Conservation (phyloP, 2,113 vertebrate species). For the Prochilodus magdalenae region DNA sequence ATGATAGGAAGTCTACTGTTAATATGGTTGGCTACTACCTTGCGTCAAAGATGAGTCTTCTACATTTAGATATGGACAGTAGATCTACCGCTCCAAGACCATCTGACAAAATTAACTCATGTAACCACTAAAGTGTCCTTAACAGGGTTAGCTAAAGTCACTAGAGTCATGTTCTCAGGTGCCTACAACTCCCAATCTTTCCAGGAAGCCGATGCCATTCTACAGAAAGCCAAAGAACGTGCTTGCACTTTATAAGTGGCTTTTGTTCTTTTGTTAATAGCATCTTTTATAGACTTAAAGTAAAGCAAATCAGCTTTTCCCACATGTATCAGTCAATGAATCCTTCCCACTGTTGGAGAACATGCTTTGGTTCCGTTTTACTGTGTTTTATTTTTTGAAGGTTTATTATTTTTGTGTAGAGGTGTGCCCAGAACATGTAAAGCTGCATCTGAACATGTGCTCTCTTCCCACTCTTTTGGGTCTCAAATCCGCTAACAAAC, state of each 20-base stretch:
- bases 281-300: conserved; percentile 43
- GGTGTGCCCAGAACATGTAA: conserved; percentile 14
- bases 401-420: neutral
- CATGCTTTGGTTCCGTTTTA: neutral
- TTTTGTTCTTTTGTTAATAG: conserved; percentile 44
- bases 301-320: conserved; percentile 31
- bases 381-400: too few relatives aligned
- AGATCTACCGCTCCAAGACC: neutral
- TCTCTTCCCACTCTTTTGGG: conserved; percentile 36
- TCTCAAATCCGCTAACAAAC: conserved; percentile 38
- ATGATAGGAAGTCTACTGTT: too few relatives aligned
- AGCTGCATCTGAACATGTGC: conserved; percentile 17
- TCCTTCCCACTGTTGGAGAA: neutral
- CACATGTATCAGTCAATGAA: conserved; percentile 37
- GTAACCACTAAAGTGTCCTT: neutral
- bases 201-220: conserved; percentile 3
- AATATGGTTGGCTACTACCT: neutral
- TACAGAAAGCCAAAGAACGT: neutral
- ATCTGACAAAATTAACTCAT: neutral
- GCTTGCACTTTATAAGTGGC: conserved; percentile 15
- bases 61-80: too few relatives aligned
- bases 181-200: conserved; percentile 9
- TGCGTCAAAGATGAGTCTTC: too few relatives aligned
- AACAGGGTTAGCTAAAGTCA: neutral
- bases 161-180: neutral